phyloP scores from a whole-genome alignment of 2,888 invertebrate species.

The Hemicrepidius hirtus region DNA sequence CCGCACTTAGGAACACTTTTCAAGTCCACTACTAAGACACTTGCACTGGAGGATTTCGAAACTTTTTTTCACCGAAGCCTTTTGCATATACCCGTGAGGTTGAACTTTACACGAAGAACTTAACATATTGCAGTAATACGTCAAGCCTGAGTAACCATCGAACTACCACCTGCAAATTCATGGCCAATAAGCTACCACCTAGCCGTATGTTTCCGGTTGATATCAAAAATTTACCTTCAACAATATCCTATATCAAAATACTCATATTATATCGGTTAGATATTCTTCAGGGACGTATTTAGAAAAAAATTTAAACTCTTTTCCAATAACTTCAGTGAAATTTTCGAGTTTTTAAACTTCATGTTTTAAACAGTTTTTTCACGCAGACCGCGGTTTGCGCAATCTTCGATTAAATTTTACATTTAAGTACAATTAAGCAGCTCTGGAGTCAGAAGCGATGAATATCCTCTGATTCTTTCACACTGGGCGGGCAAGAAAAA shows the following conservation, averaged over 20 bases:
- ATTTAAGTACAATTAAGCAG: no score
- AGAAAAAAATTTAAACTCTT: no score
- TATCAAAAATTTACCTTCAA: conserved; percentile 7
- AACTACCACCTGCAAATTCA: conserved; percentile 51
- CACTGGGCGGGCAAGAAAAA: no score
- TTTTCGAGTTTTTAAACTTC: no score
- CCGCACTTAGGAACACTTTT: conserved; percentile 53
- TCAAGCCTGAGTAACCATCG: conserved; percentile 44
- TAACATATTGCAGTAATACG: background rate
- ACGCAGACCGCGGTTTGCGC: no score
- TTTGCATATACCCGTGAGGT: background rate
- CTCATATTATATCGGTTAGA: background rate
- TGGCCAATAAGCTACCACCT: conserved; percentile 48
- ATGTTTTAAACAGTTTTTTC: no score
- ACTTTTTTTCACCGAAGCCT: conserved; percentile 2
- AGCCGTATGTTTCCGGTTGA: conserved; percentile 34
- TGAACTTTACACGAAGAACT: background rate
- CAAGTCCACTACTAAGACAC: conserved; percentile 44
- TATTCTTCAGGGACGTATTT: no score
- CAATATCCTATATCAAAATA: background rate
- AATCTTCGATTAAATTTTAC: no score
- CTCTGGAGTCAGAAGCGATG: no score
- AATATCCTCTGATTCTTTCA: no score
- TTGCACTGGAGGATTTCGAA: conserved; percentile 19
- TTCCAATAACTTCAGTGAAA: no score